These are phyloP conservation scores for Fringilla coelebs DNA, from an alignment of 2,797 vertebrate species.

Conservation along the genomic window DNA sequence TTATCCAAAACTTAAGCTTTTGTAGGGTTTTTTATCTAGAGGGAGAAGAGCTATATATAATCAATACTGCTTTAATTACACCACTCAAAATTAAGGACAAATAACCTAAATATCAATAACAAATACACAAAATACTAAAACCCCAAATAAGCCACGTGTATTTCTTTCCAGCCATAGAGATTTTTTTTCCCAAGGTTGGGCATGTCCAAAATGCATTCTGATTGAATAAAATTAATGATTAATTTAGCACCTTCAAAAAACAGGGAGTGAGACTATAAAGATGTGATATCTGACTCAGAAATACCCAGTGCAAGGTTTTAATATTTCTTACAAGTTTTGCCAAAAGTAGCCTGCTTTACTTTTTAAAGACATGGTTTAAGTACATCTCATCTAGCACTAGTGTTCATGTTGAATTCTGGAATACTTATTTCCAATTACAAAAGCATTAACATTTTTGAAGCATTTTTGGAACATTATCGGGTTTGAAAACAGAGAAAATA, in stretches of 20 bases:
- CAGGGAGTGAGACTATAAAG: not conserved
- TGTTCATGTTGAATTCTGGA: not conserved
- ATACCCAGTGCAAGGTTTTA: not conserved
- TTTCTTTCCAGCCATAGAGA: not conserved
- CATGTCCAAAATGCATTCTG: not conserved
- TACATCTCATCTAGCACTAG: not conserved
- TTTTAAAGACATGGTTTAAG: not conserved
- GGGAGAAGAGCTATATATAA: not conserved
- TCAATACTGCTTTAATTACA: not conserved
- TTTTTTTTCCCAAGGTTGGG: fast-evolving
- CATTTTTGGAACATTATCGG: not conserved
- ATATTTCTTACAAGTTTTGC: not conserved
- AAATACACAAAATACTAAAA: not conserved
- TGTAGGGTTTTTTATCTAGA: not conserved
- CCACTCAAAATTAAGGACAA: not conserved
- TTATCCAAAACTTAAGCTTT: not conserved
- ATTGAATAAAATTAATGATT: not conserved
- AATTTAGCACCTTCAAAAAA: not conserved
- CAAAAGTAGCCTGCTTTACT: not conserved
- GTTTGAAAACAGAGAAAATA: not conserved
- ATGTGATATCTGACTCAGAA: not conserved
- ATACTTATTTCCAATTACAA: not conserved
- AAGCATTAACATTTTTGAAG: not conserved
- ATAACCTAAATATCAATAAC: not conserved
- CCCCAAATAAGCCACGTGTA: not conserved